Percentiles rank a stretch among this genome's conserved stretches.
These are phyloP conservation scores for Epizoanthus rinbou DNA, from an alignment of 92 coral and sea anemone species.

Conservation along the genomic window DNA sequence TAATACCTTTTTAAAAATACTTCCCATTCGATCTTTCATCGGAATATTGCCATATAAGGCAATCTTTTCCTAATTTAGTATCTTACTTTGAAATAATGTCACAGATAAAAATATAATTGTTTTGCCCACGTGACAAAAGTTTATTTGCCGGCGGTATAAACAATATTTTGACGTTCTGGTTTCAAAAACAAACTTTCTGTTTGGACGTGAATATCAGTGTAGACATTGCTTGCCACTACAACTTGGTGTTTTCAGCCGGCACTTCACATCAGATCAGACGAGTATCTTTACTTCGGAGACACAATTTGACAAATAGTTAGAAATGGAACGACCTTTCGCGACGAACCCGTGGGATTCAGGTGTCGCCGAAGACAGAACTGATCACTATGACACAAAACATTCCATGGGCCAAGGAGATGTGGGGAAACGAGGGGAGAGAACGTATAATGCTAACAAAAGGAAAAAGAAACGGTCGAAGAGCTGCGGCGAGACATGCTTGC, in stretches of 20 bases:
- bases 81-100: slow-evolving; percentile 4
- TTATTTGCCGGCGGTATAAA: slow-evolving; percentile 29
- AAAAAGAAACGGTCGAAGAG: slow-evolving; percentile 38
- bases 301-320: background rate
- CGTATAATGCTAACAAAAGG: slow-evolving; percentile 56
- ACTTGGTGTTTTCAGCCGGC: background rate
- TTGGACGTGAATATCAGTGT: slow-evolving; percentile 8
- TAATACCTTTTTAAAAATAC: background rate
- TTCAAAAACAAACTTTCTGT: slow-evolving; percentile 30
- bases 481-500: slow-evolving; percentile 40
- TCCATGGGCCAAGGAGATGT: slow-evolving; percentile 1
- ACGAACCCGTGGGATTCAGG: slow-evolving; percentile 30
- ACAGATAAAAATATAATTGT: slow-evolving; percentile 27
- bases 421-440: slow-evolving; percentile 51
- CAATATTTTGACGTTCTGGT: slow-evolving; percentile 11
- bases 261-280: background rate
- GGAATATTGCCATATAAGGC: slow-evolving; percentile 32
- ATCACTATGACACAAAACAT: slow-evolving; percentile 22
- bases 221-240: background rate
- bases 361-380: slow-evolving; percentile 34
- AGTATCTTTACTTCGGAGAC: background rate
- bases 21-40: background rate
- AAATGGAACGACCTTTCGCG: slow-evolving; percentile 33
- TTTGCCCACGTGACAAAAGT: slow-evolving; percentile 33
- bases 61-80: slow-evolving; percentile 26